Base-by-base conservation (phyloP, 2,888 invertebrate genomes). In the Timandra comae region DNA sequence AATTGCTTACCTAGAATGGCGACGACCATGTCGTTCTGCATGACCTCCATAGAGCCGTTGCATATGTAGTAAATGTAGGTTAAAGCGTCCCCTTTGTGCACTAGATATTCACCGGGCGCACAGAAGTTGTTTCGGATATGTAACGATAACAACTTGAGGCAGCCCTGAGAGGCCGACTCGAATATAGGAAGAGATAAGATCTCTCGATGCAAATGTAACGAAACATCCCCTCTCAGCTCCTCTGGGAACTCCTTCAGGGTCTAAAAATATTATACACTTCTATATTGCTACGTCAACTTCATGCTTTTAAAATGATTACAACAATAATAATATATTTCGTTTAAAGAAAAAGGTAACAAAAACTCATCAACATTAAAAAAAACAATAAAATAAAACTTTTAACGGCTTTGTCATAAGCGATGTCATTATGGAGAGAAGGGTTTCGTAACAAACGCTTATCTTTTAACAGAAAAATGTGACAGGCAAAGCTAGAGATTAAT, bases 21-120 rank as follows among this genome's bases (percentile, higher is more conserved):
- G 10, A 98, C 97, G 31, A 98, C 98, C 96, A 97, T 97, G 45
- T 93, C 94, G 61, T 96, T 93, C 73, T 97, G 97, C 60, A 98
- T 93, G 26, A 98, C 97, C 81, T 98, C 98, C 97, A 98, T 97
- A 13, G 97, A 97, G 3, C 98, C 98, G 66, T 97, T 97, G 85
- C 96, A 97, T 48, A 98, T 91, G 76, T 97, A 97, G 80, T 97
- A 97, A 58, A 98, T 95, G 68, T 96, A 96, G 41, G 94, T 93
- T 13, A 98, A 89, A 3, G 97, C 97, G 63, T 98, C 98, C 23
- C 97, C 97, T 82, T 93, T 95, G 80, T 97, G 97, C 25, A 97
- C 93, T 27, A 98, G 89, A 70, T 93, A 97, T 72, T 98, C 98
- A 36, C 97, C 97, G 2, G 98, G 98, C 6, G 97, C 97, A 68